phyloP scores from a whole-genome alignment of 1,140 invertebrate species.

The Meteorus sp. region DNA sequence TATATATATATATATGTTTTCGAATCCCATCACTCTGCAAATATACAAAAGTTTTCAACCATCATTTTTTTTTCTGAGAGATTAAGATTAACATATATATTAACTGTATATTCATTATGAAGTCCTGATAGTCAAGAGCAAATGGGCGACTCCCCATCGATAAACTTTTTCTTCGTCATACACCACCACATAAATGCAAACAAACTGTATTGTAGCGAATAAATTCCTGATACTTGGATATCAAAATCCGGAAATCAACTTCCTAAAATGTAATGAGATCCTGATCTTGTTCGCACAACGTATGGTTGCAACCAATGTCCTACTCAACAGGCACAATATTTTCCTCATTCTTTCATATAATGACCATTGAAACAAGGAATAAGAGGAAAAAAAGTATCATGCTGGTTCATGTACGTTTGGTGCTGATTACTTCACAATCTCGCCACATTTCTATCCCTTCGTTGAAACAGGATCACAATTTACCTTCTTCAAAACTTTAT shows the following conservation, averaged over 20 bases:
- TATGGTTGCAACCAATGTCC: constrained; percentile 3
- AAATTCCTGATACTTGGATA: constrained; percentile 30
- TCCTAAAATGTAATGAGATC: constrained; percentile 37
- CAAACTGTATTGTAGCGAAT: constrained; percentile 8
- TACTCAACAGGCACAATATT: not conserved
- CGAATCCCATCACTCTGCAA: no score
- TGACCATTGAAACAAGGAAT: no score
- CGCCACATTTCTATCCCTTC: not conserved
- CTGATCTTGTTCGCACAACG: constrained; percentile 36
- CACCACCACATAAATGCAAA: not conserved
- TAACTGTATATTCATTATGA: no score
- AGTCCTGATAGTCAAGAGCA: constrained; percentile 42
- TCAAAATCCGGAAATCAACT: constrained; percentile 27
- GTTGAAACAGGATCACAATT: not conserved
- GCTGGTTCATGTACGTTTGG: no score
- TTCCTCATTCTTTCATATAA: no score
- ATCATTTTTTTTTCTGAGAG: constrained; percentile 7
- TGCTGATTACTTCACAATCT: no score
- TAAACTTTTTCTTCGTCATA: constrained; percentile 24
- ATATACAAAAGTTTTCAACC: constrained; percentile 30
- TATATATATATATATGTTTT: no score
- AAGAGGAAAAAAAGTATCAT: no score
- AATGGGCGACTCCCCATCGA: constrained; percentile 46
- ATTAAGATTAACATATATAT: no score
- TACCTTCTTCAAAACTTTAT: no score